Conservation (phyloP, 1,140 invertebrate genomes). For the Anastatus disparis region DNA sequence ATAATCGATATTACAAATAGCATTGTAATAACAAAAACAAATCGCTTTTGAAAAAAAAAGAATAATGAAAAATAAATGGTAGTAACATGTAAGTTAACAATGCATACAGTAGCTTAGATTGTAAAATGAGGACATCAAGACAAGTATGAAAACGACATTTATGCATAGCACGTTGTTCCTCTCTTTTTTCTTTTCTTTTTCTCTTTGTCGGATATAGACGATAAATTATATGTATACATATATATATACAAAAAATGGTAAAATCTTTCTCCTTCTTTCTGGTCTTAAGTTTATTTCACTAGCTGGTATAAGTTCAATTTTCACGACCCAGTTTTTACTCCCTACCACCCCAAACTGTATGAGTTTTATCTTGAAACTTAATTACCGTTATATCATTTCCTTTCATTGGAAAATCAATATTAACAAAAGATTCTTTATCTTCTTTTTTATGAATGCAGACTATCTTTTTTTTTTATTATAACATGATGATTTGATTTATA, state of each 20-base stretch:
- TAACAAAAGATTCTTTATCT: too few relatives aligned
- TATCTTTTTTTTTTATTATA: too few relatives aligned
- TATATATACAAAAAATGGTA: too few relatives aligned
- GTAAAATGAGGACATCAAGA: conserved; percentile 14
- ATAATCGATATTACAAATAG: too few relatives aligned
- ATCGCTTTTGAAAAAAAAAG: neutral
- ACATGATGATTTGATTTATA: too few relatives aligned
- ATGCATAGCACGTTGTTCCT: neutral
- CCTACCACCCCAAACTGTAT: neutral
- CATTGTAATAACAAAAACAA: neutral
- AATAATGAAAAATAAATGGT: neutral
- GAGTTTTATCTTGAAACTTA: conserved; percentile 38
- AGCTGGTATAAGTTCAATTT: conserved; percentile 21
- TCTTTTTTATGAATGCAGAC: too few relatives aligned
- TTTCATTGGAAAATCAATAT: conserved; percentile 32
- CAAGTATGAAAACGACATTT: conserved; percentile 19
- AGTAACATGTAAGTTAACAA: conserved; percentile 1
- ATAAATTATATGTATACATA: too few relatives aligned
- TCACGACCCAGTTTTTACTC: conserved; percentile 36
- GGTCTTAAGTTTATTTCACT: conserved; percentile 30
- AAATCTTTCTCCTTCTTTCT: conserved; percentile 12
- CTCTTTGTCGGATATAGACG: too few relatives aligned
- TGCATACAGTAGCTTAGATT: neutral
- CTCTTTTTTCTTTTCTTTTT: neutral
- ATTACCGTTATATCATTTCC: conserved; percentile 39